Evolutionary conservation across 1,140 invertebrate species (phyloP).

Genomic region (Drosophila burlai): DNA sequence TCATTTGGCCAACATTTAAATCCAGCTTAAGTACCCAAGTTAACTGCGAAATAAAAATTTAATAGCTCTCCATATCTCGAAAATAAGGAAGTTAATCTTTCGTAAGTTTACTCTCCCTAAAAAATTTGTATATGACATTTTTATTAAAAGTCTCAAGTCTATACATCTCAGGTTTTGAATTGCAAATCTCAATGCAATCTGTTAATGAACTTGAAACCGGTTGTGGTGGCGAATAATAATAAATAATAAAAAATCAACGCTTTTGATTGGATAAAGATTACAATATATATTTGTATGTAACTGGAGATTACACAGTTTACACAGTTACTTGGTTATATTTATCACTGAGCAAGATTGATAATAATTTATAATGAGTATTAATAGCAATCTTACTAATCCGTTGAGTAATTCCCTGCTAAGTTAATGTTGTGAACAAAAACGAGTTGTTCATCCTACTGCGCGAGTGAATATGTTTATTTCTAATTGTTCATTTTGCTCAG

Average conservation of each 20-base stretch:
- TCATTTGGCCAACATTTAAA: constrained; percentile 17
- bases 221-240: constrained; percentile 18
- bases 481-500: neutral
- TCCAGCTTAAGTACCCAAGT: constrained; percentile 2
- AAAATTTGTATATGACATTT: too few species aligned
- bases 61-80: neutral
- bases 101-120: neutral
- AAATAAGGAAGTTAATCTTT: neutral
- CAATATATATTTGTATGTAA: constrained; percentile 4
- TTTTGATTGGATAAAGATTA: neutral
- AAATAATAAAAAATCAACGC: neutral
- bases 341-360: neutral
- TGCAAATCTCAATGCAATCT: constrained; percentile 19
- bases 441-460: neutral
- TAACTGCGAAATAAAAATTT: constrained; percentile 3
- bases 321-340: neutral
- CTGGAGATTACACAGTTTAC: constrained; percentile 6
- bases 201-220: constrained; percentile 45
- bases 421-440: too few species aligned
- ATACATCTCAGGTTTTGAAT: neutral
- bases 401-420: constrained; percentile 2
- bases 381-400: neutral
- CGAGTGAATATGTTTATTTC: neutral
- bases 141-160: neutral
- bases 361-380: neutral